These are phyloP conservation scores for Avahi laniger DNA, from an alignment of 2,797 vertebrate species.

Conservation along the genomic window DNA sequence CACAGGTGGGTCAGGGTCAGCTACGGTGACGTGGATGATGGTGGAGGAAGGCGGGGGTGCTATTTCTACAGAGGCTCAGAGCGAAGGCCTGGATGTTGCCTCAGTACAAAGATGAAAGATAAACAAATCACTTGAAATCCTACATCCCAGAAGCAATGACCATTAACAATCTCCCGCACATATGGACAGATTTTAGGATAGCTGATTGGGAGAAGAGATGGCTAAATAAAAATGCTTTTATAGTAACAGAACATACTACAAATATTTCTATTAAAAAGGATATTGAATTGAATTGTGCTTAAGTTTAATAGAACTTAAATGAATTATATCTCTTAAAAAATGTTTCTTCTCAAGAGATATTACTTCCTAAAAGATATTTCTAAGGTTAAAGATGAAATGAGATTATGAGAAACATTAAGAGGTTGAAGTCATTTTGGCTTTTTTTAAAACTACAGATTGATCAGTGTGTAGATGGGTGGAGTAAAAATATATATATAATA, in stretches of 20 bases:
- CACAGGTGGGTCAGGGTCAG: neutral
- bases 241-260: neutral
- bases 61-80: neutral
- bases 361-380: constrained; percentile 33
- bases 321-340: neutral
- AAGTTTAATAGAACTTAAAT: constrained; percentile 54
- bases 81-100: neutral
- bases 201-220: neutral
- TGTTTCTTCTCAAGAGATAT: neutral
- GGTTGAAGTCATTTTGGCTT: neutral
- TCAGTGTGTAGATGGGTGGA: neutral
- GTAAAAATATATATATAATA: neutral
- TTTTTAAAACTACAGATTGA: neutral
- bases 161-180: neutral
- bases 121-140: neutral
- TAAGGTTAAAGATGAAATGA: neutral
- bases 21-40: neutral
- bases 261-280: constrained; percentile 7
- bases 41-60: neutral
- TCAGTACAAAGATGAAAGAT: neutral
- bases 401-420: constrained; percentile 17
- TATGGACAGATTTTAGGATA: neutral
- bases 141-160: neutral
- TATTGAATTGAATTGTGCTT: constrained; percentile 29
- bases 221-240: neutral